Conservation (phyloP, 2,888 invertebrate species). For the Horisme vitalbata region DNA sequence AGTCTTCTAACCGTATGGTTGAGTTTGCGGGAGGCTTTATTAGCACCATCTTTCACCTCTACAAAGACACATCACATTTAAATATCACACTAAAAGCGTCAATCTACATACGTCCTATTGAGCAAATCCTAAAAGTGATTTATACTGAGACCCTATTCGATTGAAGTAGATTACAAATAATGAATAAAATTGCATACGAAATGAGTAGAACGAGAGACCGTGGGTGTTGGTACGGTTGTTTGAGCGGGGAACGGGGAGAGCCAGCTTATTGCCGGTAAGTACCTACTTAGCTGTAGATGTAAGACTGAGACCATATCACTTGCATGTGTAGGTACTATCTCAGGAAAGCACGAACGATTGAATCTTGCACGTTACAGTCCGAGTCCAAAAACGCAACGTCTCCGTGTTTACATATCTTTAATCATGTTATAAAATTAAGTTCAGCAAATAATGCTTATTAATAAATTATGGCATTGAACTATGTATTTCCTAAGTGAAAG, state of each 20-base stretch:
- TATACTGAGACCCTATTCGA: constrained; percentile 78
- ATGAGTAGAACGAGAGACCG: constrained; percentile 74
- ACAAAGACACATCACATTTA: constrained; percentile 71
- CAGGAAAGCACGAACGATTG: background rate
- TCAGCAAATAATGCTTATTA: no score
- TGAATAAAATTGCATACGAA: constrained; percentile 83
- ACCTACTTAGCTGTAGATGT: constrained; percentile 56
- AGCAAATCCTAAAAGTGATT: constrained; percentile 80
- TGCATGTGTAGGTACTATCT: background rate
- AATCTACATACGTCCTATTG: constrained; percentile 78
- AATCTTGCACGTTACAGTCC: no score
- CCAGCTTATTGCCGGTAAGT: constrained; percentile 68
- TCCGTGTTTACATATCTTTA: no score
- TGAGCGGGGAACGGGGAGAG: constrained; percentile 55
- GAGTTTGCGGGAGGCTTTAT: constrained; percentile 66
- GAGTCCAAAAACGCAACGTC: no score
- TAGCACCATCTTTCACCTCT: constrained; percentile 57
- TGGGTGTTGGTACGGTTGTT: constrained; percentile 65
- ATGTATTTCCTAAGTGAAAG: no score
- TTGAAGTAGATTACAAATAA: constrained; percentile 83
- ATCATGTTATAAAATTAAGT: no score
- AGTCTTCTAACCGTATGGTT: constrained; percentile 62
- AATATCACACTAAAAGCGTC: constrained; percentile 80
- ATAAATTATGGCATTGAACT: no score
- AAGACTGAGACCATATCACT: constrained; percentile 45